Evolutionary conservation across 1,140 invertebrate species (phyloP).

Genomic region (Drosophila funebris): DNA sequence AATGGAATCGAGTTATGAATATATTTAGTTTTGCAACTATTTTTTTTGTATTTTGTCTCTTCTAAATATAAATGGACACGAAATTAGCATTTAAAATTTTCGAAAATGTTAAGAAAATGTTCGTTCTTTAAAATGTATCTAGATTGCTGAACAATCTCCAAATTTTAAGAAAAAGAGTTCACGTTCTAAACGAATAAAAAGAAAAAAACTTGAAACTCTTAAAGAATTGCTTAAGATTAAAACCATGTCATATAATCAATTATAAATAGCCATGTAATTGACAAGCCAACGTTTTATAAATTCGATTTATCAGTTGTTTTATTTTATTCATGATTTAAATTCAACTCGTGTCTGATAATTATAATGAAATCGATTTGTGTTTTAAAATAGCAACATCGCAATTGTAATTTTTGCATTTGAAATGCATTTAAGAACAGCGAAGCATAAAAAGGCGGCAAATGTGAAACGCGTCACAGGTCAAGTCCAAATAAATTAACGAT

Average conservation of each 20-base stretch:
- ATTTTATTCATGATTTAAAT: slow-evolving; percentile 47
- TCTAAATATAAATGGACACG: background rate
- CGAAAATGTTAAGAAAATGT: background rate
- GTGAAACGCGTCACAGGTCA: slow-evolving; percentile 41
- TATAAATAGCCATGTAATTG: background rate
- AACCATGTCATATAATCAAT: background rate
- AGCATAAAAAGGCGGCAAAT: slow-evolving; percentile 2
- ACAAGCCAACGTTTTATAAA: background rate
- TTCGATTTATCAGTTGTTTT: slow-evolving; percentile 33
- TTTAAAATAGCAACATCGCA: slow-evolving; percentile 66
- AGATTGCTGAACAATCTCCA: background rate
- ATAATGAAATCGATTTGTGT: slow-evolving; percentile 67
- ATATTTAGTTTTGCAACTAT: slow-evolving; percentile 1
- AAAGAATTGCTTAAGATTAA: background rate
- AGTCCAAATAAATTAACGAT: slow-evolving; percentile 33
- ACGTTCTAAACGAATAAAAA: background rate
- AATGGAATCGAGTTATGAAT: slow-evolving; percentile 22
- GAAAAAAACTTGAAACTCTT: background rate
- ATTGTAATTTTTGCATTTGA: slow-evolving; percentile 33
- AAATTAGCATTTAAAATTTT: slow-evolving; percentile 1
- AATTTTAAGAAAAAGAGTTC: background rate
- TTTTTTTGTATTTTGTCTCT: background rate
- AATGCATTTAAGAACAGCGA: background rate
- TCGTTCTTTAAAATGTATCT: background rate
- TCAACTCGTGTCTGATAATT: slow-evolving; percentile 60